Conservation (phyloP, 1,140 invertebrate species). For the Drosophila kurseongensis region DNA sequence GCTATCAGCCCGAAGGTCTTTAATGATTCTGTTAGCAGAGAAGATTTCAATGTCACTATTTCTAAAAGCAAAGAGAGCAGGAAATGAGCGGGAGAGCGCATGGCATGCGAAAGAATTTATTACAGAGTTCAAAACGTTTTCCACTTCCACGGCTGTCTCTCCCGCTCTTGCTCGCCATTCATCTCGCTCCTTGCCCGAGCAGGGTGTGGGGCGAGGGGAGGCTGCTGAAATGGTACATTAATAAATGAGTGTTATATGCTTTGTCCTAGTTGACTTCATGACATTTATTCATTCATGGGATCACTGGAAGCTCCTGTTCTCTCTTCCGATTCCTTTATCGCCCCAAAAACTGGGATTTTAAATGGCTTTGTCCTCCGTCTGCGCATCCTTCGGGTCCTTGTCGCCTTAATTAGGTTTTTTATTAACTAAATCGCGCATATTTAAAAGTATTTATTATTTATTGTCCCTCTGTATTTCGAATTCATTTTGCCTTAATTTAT, state of each 20-base stretch:
- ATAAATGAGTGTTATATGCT: slow-evolving; percentile 82
- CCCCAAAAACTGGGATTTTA: slow-evolving; percentile 50
- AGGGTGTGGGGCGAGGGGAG: not conserved
- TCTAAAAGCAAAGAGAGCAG: slow-evolving; percentile 26
- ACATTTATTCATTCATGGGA: slow-evolving; percentile 79
- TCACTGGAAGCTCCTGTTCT: slow-evolving; percentile 12
- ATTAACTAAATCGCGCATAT: slow-evolving; percentile 73
- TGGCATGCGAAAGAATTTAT: slow-evolving; percentile 63
- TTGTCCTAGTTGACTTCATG: slow-evolving; percentile 82
- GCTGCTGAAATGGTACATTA: slow-evolving; percentile 72
- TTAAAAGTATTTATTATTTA: slow-evolving; percentile 56
- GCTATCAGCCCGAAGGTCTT: slow-evolving; percentile 52
- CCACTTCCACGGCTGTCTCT: slow-evolving; percentile 14
- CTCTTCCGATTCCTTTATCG: slow-evolving; percentile 6
- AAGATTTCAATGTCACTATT: slow-evolving; percentile 75
- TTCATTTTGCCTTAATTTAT: slow-evolving; percentile 67
- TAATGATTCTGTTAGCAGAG: slow-evolving; percentile 65
- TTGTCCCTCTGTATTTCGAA: slow-evolving; percentile 39
- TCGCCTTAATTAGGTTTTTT: slow-evolving; percentile 73
- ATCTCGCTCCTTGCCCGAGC: slow-evolving; percentile 5
- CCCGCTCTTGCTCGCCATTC: slow-evolving; percentile 11
- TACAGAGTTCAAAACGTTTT: slow-evolving; percentile 60
- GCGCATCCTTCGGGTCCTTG: slow-evolving; percentile 41
- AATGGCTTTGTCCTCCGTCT: slow-evolving; percentile 48
- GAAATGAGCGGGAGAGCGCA: slow-evolving; percentile 12